These are phyloP conservation scores for Sceloporus tristichus DNA, from an alignment of 2,113 vertebrate species.

Conservation along the genomic window DNA sequence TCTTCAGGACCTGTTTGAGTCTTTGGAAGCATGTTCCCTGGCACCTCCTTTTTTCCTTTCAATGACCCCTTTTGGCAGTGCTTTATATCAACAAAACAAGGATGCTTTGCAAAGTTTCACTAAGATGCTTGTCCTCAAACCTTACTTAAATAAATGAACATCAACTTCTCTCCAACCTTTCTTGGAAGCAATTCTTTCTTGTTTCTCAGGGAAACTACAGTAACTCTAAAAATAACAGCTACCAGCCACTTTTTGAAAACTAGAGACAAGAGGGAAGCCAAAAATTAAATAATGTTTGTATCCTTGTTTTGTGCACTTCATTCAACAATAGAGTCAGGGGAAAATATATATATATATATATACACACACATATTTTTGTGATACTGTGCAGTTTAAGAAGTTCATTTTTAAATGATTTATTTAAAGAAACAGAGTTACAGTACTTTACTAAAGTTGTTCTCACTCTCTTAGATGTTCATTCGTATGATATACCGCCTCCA, in stretches of 20 bases:
- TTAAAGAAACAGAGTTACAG: background rate
- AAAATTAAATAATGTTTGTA: background rate
- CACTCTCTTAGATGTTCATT: background rate
- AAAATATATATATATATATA: too few species aligned
- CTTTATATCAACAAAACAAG: background rate
- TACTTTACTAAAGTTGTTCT: background rate
- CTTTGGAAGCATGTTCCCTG: background rate
- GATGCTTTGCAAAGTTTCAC: background rate
- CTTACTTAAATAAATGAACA: too few species aligned
- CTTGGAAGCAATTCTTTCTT: background rate
- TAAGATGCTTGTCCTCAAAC: background rate
- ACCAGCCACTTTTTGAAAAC: too few species aligned
- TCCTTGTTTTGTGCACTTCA: background rate
- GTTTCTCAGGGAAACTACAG: background rate
- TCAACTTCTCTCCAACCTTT: background rate
- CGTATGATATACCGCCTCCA: background rate
- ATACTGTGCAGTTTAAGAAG: too few species aligned
- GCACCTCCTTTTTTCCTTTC: background rate
- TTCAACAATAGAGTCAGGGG: background rate
- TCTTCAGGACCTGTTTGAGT: background rate
- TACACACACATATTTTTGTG: too few species aligned
- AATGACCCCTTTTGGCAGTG: background rate
- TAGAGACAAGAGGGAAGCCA: background rate
- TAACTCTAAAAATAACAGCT: too few species aligned
- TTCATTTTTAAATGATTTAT: background rate